Percentiles rank a stretch among this genome's conserved stretches.
phyloP scores from a whole-genome alignment of 1,140 invertebrate species.

The Rhopalosiphum padi region DNA sequence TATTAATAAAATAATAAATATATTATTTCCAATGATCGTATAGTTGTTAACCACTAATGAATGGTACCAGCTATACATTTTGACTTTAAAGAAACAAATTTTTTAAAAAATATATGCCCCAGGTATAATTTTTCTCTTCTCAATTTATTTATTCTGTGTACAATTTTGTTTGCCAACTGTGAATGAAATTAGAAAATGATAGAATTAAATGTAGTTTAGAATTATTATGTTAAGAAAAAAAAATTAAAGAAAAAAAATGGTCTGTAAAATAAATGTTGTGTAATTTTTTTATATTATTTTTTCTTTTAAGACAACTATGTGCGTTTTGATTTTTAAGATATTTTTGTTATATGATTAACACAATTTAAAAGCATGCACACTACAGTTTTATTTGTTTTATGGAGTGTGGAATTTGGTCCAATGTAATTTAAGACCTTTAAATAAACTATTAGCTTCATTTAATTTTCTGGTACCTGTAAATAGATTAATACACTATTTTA shows the following conservation, averaged over 20 bases:
- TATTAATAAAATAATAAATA: neutral
- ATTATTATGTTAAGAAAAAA: constrained; percentile 51
- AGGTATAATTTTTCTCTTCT: constrained; percentile 1
- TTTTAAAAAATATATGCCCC: neutral
- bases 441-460: neutral
- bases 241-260: constrained; percentile 37
- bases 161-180: constrained; percentile 55
- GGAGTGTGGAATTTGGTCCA: neutral
- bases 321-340: neutral
- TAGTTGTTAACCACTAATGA: neutral
- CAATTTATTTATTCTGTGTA: constrained; percentile 51
- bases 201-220: constrained; percentile 46
- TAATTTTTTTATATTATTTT: constrained; percentile 34
- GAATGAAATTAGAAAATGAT: constrained; percentile 49
- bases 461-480: neutral
- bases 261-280: constrained; percentile 31
- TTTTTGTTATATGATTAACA: neutral
- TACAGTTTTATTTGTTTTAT: neutral
- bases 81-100: constrained; percentile 28
- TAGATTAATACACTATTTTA: neutral
- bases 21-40: constrained; percentile 25
- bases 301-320: neutral
- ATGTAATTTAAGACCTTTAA: neutral
- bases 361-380: neutral
- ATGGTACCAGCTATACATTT: constrained; percentile 18